Percentiles rank a stretch among this genome's conserved stretches.
Evolutionary conservation across 1,140 invertebrate genomes (phyloP).

Genomic region (Bradynema listronoti): DNA sequence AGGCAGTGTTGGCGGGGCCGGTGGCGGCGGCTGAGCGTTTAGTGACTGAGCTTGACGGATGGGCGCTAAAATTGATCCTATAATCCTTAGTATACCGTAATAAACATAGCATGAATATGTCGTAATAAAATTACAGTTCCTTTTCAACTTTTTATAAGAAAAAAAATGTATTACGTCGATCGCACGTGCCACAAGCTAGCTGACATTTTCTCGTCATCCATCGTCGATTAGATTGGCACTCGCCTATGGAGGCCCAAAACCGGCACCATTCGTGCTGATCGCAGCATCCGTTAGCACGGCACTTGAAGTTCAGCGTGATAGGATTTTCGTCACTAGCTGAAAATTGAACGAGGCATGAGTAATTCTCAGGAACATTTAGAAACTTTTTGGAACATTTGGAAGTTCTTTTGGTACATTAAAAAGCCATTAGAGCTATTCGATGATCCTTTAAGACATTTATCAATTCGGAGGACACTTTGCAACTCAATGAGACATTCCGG

Average conservation of each 20-base stretch:
- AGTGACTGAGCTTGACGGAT: neutral
- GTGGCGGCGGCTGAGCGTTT: neutral
- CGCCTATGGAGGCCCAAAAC: conserved; percentile 56
- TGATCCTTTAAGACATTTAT: too few relatives aligned
- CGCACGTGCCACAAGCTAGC: conserved; percentile 45
- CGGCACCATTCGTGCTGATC: conserved; percentile 58
- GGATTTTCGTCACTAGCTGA: conserved; percentile 43
- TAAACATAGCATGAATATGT: too few relatives aligned
- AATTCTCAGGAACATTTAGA: too few relatives aligned
- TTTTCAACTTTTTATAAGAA: too few relatives aligned
- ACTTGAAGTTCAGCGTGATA: conserved; percentile 51
- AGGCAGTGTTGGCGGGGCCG: conserved; percentile 2
- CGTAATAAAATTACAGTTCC: too few relatives aligned
- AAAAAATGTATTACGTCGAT: conserved; percentile 38
- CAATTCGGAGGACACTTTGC: too few relatives aligned
- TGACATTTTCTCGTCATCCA: conserved; percentile 56
- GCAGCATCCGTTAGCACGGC: conserved; percentile 54
- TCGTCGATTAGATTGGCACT: conserved; percentile 47
- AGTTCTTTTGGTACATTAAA: too few relatives aligned
- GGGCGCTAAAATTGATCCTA: conserved; percentile 4
- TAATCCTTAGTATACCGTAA: too few relatives aligned
- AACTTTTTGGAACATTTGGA: too few relatives aligned
- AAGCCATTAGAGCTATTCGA: too few relatives aligned
- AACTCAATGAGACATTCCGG: too few relatives aligned
- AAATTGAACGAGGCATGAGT: too few relatives aligned